phyloP scores from a whole-genome alignment of 1,140 invertebrate species.

The Scaptomyza montana region DNA sequence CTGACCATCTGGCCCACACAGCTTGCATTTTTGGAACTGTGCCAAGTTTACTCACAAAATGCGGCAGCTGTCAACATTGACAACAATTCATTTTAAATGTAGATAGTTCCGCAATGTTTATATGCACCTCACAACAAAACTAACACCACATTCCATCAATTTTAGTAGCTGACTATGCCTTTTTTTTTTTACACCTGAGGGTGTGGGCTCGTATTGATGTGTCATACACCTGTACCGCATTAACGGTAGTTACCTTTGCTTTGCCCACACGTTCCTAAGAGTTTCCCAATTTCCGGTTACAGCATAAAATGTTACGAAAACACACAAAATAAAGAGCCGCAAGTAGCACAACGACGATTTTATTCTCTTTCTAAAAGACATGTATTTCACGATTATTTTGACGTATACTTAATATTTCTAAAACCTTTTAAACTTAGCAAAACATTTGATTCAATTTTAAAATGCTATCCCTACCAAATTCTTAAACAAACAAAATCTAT shows the following conservation, averaged over 20 bases:
- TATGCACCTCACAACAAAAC: background rate
- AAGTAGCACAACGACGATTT: background rate
- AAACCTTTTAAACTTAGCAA: background rate
- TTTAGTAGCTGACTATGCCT: background rate
- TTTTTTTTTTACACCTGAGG: conserved; percentile 15
- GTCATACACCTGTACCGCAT: conserved; percentile 10
- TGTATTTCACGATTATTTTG: background rate
- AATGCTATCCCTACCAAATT: no score
- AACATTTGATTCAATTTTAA: no score
- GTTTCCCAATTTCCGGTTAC: conserved; percentile 31
- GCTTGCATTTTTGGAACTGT: conserved; percentile 47
- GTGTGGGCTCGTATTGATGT: no score
- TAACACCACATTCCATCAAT: background rate
- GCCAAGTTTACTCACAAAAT: conserved; percentile 54
- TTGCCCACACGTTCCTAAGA: background rate
- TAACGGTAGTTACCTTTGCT: conserved; percentile 13
- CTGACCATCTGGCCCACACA: conserved; percentile 23
- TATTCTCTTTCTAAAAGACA: background rate
- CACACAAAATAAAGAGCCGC: background rate
- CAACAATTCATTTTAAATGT: conserved; percentile 54
- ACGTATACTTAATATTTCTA: background rate
- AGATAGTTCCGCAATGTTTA: conserved; percentile 7
- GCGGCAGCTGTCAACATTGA: conserved; percentile 63
- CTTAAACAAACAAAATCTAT: background rate
- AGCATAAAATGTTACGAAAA: background rate